Base-by-base conservation (phyloP, 2,888 invertebrate species). In the Brachylomia viminalis region DNA sequence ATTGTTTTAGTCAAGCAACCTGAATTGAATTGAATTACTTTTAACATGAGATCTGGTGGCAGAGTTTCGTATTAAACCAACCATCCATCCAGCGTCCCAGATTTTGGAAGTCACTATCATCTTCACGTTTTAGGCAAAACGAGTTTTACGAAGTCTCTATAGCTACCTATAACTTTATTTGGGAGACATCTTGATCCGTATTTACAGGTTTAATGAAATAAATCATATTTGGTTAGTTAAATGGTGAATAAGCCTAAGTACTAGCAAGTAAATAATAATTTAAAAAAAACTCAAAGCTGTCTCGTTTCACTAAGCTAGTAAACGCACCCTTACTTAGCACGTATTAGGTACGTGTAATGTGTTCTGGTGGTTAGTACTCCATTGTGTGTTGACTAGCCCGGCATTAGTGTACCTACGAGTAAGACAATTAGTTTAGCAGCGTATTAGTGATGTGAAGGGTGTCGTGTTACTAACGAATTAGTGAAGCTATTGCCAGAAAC, bases 401-500 rank as follows among this genome's bases (percentile, higher is more conserved):
- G 38, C 33, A 56, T 71, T 72, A 71, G 47, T 56, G 54, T 64
- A 56, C 20, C 38, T 20, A 49, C 54, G 30, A 58, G 80, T 56
- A 56, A 80, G 42, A 64, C 62, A 64, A 77, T 80, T 80, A 80
- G 72, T 73, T 80, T 64, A 64, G 42, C 45, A 10, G 20, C 47
- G 61, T 27, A 42, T 62, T 62, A 52, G 30, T 77, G 27, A 27
- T 70, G 38, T 47, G 52, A n/a, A n/a, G 38, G 11, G 38, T 49
- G 17, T 72, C 62, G 47, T 27, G 72, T 72, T 56, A 64, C 72
- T 66, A 56, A 49, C 23, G 17, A 56, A 49, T 42, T 64, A 23
- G 45, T 61, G 38, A 27, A 7, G 13, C 1, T 6, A 20, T 71
- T 71, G 20, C 1, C 5, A 23, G 47, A 11, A 64, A 5, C 6